Evolutionary conservation across 1,140 invertebrate genomes (phyloP).

Genomic region (Hypsibius dujardini): DNA sequence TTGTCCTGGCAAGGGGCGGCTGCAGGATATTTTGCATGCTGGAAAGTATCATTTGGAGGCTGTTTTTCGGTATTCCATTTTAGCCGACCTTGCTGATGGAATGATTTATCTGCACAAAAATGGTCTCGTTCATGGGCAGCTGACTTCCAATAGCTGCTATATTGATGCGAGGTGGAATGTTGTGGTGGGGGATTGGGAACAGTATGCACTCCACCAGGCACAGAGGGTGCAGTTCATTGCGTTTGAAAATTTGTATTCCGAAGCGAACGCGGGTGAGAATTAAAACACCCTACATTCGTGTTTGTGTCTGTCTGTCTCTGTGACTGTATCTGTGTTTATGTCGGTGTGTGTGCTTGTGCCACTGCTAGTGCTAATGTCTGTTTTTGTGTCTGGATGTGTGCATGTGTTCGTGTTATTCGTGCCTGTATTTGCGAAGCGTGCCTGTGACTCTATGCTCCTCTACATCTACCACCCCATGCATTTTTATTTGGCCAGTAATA

Average conservation of each 20-base stretch:
- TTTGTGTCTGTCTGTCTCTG: no score
- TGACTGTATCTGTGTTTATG: no score
- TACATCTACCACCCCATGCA: no score
- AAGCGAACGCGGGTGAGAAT: neutral
- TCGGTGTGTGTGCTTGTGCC: no score
- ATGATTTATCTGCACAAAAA: neutral
- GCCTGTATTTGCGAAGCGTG: no score
- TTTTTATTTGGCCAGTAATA: no score
- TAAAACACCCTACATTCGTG: no score
- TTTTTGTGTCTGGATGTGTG: no score
- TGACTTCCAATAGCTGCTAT: neutral
- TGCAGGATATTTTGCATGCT: neutral
- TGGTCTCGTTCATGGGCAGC: neutral
- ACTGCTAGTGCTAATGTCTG: no score
- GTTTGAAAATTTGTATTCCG: neutral
- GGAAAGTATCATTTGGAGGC: neutral
- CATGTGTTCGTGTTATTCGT: no score
- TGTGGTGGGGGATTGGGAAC: conserved; percentile 11
- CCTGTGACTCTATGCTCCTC: no score
- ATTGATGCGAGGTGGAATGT: neutral
- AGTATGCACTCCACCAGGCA: neutral
- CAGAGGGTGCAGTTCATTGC: neutral
- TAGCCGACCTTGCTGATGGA: neutral
- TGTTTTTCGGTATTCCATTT: neutral
- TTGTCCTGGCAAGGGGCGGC: neutral